Evolutionary conservation across 2,888 invertebrate species (phyloP).

Genomic region (Amblyjoppa fuscipennis): DNA sequence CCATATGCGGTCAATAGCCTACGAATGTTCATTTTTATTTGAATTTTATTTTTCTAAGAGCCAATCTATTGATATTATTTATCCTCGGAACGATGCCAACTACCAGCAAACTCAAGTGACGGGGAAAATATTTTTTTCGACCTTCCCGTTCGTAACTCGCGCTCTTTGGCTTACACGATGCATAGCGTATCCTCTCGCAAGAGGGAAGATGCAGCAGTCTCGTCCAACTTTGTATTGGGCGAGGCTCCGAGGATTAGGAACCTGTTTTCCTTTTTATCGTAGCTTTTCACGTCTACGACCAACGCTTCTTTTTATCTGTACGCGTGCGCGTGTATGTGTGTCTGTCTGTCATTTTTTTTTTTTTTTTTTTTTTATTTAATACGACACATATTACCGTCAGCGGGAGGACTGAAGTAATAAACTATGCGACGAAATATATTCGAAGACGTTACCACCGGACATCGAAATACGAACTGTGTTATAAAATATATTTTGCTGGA

Average conservation of each 20-base stretch:
- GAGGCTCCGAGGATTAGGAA: constrained; percentile 55
- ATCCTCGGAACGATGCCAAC: too few species aligned
- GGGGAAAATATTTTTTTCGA: background rate
- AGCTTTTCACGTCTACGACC: constrained; percentile 38
- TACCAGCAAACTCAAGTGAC: too few species aligned
- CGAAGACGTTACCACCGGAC: background rate
- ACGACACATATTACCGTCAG: too few species aligned
- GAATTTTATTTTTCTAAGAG: too few species aligned
- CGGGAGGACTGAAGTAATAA: background rate
- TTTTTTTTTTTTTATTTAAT: too few species aligned
- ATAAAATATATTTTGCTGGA: constrained; percentile 5
- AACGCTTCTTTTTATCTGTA: background rate
- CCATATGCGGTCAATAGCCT: constrained; percentile 70
- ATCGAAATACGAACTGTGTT: background rate
- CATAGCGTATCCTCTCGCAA: constrained; percentile 39
- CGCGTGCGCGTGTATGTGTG: constrained; percentile 4
- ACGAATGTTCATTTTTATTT: constrained; percentile 53
- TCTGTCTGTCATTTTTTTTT: background rate
- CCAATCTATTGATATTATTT: too few species aligned
- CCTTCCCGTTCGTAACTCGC: background rate
- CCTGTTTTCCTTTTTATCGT: constrained; percentile 61
- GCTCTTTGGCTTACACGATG: constrained; percentile 28
- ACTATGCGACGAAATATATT: background rate
- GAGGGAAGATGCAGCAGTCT: constrained; percentile 36
- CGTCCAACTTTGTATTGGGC: constrained; percentile 20